phyloP scores from a whole-genome alignment of 2,888 invertebrate genomes.

The Metallyticus violacea region DNA sequence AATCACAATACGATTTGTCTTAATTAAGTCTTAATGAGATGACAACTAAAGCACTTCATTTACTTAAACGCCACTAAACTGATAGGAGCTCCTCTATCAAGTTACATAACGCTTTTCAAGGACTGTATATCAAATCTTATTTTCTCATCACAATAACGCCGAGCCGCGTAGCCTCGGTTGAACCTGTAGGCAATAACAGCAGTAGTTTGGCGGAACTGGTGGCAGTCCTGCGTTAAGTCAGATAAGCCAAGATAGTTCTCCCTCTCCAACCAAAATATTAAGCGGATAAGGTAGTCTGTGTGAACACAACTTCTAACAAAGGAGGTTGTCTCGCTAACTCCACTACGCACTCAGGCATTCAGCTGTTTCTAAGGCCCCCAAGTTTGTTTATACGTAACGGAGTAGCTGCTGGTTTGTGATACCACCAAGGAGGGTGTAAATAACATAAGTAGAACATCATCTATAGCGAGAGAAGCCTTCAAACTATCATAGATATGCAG shows the following conservation, averaged over 20 bases:
- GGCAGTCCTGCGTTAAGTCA: background rate
- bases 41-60: too few species aligned
- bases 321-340: background rate
- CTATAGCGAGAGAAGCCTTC: background rate
- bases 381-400: background rate
- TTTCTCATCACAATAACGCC: background rate
- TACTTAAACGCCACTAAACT: too few species aligned
- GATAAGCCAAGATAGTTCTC: background rate
- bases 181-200: too few species aligned
- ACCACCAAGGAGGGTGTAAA: too few species aligned
- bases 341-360: too few species aligned
- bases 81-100: too few species aligned
- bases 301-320: background rate
- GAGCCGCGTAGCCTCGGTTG: background rate
- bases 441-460: background rate
- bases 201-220: background rate
- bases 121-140: too few species aligned
- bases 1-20: too few species aligned
- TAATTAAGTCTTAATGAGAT: too few species aligned
- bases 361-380: background rate
- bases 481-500: too few species aligned
- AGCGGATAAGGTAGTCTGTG: background rate
- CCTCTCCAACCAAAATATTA: background rate
- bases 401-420: background rate
- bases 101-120: too few species aligned